Base-by-base conservation (phyloP, 2,888 invertebrate genomes). In the Orthonevra nobilis region DNA sequence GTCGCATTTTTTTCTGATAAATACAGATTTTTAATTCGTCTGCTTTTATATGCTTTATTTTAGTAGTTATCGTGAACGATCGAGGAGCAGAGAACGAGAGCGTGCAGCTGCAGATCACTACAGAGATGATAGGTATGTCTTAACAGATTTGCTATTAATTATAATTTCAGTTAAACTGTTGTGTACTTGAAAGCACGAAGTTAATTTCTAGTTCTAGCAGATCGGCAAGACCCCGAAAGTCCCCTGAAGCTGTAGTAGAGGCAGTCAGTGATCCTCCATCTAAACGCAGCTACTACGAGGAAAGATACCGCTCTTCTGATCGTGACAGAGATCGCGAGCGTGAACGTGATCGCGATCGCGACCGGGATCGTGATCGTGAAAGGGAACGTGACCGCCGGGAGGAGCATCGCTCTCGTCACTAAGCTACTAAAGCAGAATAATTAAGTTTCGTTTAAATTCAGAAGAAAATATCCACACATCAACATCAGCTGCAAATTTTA, bases 301-400 rank as follows among this genome's bases (percentile, higher is more conserved):
- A 96, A 89, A 92, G 96, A 79, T 96, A 96, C 90, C 92, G 94
- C 56, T 91, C 91, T 81, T 92, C 91, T 87, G 94, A 90, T 87
- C 91, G 90, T 85, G 94, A 93, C 88, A 90, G 92, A 23, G 94
- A 92, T 88, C 90, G 91, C 38, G 92, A 92, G 81, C 89, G 92
- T 14, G 92, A 92, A 70, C 89, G 92, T 32, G 92, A 92, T 82
- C 90, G 92, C 12, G 92, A 93, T 83, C 90, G 93, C 77, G 91
- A 91, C 83, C 90, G 92, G 46, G 92, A 90, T 86, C 91, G 90
- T 84, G 94, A 93, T 88, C 90, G 92, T 63, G 93, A 93, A 82
- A 89, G 92, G 10, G 91, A 92, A 81, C 89, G 92, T 50, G 92
- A 92, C 84, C 90, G 92, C 61, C 92, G 92, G 46, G 94, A 90